Evolutionary conservation across 2,113 vertebrate species (phyloP).

Genomic region (Rattus rattus): DNA sequence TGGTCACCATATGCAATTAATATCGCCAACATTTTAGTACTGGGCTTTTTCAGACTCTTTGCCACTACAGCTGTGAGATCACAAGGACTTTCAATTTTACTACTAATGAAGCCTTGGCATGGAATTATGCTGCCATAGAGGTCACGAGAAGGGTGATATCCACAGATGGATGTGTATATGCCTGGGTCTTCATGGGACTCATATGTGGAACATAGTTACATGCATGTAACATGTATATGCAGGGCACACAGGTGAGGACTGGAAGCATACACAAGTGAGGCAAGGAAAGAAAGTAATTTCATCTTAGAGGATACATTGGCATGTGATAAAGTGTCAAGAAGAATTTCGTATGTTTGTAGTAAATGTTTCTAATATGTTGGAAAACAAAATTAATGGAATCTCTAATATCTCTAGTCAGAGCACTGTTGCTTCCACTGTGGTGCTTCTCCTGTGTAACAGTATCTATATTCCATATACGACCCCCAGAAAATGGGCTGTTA

Average conservation of each 20-base stretch:
- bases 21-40: too few species aligned
- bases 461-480: too few species aligned
- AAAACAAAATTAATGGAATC: neutral
- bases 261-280: neutral
- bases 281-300: neutral
- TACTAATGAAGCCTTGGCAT: neutral
- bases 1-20: neutral
- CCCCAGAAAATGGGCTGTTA: neutral
- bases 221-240: too few species aligned
- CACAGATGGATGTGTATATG: neutral
- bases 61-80: neutral
- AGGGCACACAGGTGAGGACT: too few species aligned
- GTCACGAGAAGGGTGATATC: neutral
- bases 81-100: neutral
- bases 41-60: neutral
- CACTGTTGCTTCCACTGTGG: neutral
- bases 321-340: neutral
- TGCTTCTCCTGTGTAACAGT: neutral
- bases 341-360: neutral
- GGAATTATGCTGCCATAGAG: fast-evolving
- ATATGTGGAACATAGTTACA: neutral
- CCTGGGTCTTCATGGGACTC: neutral
- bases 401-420: neutral
- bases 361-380: neutral
- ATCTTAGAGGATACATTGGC: neutral